Base-by-base conservation (phyloP, 2,113 vertebrate genomes). In the Sula dactylatra region DNA sequence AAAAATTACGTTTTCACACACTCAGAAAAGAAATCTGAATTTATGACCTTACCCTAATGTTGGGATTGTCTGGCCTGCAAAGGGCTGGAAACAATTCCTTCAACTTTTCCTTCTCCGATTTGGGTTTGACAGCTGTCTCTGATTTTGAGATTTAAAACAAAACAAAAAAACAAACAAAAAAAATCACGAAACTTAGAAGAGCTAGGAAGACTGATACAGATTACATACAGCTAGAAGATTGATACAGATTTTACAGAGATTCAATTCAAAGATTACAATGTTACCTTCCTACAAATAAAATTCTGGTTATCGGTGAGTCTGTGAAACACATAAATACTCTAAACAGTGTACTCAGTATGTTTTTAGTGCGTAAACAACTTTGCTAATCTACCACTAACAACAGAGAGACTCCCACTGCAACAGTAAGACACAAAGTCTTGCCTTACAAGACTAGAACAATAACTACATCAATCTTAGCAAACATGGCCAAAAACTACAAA, bases 31-130 rank as follows among this genome's bases (percentile, higher is more conserved):
- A 82, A 70, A 59, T 13, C 2, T 69, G 69, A 77, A 89, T 78
- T 10, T 1, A 34, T 1, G 22, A 40, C 78, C 94, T 38, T 98
- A 99, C 99, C 98, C 98, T 98, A 34, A 98, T 96, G 8, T 56
- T 94, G 36, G 99, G 99, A 87, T 99, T 99, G 86, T 99, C 98
- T 58, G 99, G 96, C 87, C 98, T 98, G 96, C 99, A 99, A 64
- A 99, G 98, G 3, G 98, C 99, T 88, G 99, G 99, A 96, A 99
- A 99, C 91, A 99, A 42, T 21, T 99, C 99, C 96, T 99, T 99
- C 93, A 99, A 54, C 70, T 95, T 99, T 6, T 99, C 99, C 88
- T 99, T 99, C 85, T 99, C 99, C 0, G 96, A 96, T 93, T 98
- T 99, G 11, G 98, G 98, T 94, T 99, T 99, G 88, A 96, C 94